Evolutionary conservation across 2,113 vertebrate genomes (phyloP), one percentile per base, ranked within the genome.

Genomic region (Patagioenas fasciata): DNA sequence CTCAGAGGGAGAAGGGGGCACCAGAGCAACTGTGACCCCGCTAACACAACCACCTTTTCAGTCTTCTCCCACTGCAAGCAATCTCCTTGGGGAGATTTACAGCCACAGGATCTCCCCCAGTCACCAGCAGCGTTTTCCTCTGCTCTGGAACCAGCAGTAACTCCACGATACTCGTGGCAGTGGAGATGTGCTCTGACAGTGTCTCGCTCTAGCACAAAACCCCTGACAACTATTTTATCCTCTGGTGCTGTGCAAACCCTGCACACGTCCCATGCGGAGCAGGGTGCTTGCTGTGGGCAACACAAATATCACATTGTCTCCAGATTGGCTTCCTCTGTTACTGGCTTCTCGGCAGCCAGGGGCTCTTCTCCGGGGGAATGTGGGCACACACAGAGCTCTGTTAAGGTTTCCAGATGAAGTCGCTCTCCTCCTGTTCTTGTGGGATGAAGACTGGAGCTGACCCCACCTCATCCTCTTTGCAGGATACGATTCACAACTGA

Each of bases 91-190:
- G 26, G 32, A 34, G 15, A 34, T 15, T 29, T 13, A 9, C 67
- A 18, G 61, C 50, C 44, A 25, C 9, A 1, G 57, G 57, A 9
- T 16, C 38, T 15, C 15, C 25, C 11, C 14, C 10, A 10, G 0
- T 9, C 32, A 7, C 8, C 8, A 14, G 11, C 1, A 38, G 10
- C 0, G 0, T 12, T 73, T 15, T 17, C 47, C 31, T 84, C 8
- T 5, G 4, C 67, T 36, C 50, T 23, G 5, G 38, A 65, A 8
- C 17, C 57, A 40, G 32, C 21, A 40, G 29, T 10, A 60, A 32
- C 50, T 28, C 64, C 62, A 13, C 4, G 0, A 3, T 16, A 13
- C 19, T 40, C 44, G 17, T 16, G 32, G 1, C 57, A 19, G 47
- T 2, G 2, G 50, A 57, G 25, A 21, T 2, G 14, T 50, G 34